phyloP scores from a whole-genome alignment of 2,797 vertebrate species.

The Coregonus ussuriensis region DNA sequence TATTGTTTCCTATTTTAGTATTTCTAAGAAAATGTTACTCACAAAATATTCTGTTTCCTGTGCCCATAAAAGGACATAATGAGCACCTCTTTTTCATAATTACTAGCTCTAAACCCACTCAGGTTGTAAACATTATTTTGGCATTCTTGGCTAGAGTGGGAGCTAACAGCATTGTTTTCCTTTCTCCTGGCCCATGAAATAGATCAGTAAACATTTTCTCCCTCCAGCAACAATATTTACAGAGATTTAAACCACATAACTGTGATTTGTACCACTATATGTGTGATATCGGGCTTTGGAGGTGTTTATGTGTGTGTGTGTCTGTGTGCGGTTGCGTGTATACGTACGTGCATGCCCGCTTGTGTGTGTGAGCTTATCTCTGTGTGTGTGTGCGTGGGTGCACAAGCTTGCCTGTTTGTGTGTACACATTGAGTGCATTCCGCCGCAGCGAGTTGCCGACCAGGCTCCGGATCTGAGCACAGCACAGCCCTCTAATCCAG shows the following conservation, averaged over 20 bases:
- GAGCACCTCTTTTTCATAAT: conserved; percentile 60
- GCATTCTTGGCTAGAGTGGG: conserved; percentile 52
- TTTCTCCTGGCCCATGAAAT: conserved; percentile 22
- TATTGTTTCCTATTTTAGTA: conserved; percentile 53
- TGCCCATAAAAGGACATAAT: conserved; percentile 57
- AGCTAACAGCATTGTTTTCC: conserved; percentile 55
- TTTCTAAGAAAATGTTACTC: conserved; percentile 52
- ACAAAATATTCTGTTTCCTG: conserved; percentile 62
- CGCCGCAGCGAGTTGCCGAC: conserved; percentile 54
- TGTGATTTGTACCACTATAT: neutral
- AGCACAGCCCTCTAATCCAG: conserved; percentile 74
- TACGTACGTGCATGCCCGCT: neutral
- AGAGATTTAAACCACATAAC: neutral
- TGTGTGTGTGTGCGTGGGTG: conserved; percentile 27
- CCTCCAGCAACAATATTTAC: neutral
- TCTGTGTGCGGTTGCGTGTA: neutral
- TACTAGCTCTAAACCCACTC: conserved; percentile 51
- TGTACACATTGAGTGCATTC: conserved; percentile 53
- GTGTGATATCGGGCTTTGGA: neutral
- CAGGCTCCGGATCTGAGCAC: conserved; percentile 73
- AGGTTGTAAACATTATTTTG: conserved; percentile 56
- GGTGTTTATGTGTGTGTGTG: neutral
- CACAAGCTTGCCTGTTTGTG: conserved; percentile 46
- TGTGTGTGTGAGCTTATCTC: conserved; percentile 17
- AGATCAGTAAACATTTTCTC: conserved; percentile 2